Evolutionary conservation across 2,888 invertebrate genomes (phyloP).

Genomic region (Nymphalis urticae): DNA sequence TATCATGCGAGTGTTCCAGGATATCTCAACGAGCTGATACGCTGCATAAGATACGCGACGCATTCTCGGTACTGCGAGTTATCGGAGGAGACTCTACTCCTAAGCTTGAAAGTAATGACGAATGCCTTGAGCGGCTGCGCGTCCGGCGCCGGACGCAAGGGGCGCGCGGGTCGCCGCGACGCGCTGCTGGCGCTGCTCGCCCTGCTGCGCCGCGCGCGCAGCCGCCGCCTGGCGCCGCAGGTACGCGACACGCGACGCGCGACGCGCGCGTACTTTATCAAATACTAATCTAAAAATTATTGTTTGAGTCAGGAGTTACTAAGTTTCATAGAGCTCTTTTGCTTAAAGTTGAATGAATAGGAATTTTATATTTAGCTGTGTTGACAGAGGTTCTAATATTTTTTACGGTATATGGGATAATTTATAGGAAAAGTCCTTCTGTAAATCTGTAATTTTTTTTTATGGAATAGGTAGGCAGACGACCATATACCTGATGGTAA

Average conservation of each 20-base stretch:
- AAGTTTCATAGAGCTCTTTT: neutral
- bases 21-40: slow-evolving; percentile 69
- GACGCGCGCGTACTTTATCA: no score
- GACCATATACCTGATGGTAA: no score
- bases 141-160: slow-evolving; percentile 64
- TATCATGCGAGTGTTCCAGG: slow-evolving; percentile 48
- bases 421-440: no score
- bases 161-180: slow-evolving; percentile 66
- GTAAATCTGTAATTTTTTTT: no score
- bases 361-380: no score
- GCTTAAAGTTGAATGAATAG: no score
- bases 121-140: slow-evolving; percentile 57
- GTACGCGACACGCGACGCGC: slow-evolving; percentile 50
- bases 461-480: no score
- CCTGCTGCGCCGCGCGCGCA: slow-evolving; percentile 54
- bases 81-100: slow-evolving; percentile 60
- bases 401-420: no score
- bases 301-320: no score
- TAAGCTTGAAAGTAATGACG: slow-evolving; percentile 52
- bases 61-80: slow-evolving; percentile 61
- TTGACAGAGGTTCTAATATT: no score
- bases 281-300: no score
- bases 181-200: slow-evolving; percentile 60
- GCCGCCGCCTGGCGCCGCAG: slow-evolving; percentile 62
- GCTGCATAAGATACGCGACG: slow-evolving; percentile 63